These are phyloP conservation scores for Drosophila subobscura DNA, from an alignment of 1,140 invertebrate genomes.

Conservation along the genomic window DNA sequence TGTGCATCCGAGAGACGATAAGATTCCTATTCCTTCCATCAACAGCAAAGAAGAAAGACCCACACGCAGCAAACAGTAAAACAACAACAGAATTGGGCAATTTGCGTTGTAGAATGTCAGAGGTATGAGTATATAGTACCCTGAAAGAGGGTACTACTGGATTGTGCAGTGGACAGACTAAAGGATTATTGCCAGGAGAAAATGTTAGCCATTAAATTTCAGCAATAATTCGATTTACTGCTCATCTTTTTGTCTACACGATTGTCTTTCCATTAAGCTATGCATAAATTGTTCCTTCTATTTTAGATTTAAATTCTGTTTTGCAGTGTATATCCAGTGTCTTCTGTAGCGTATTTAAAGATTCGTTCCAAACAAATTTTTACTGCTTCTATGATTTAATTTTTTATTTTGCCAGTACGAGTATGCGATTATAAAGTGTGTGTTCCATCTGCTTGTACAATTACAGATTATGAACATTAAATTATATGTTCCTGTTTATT, in stretches of 20 bases:
- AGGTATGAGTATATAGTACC: neutral
- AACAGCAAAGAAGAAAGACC: constrained; percentile 28
- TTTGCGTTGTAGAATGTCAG: constrained; percentile 3
- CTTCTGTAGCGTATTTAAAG: neutral
- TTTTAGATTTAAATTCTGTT: no score
- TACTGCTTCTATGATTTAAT: neutral
- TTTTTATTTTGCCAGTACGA: neutral
- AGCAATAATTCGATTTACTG: neutral
- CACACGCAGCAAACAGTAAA: constrained; percentile 27
- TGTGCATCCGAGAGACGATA: constrained; percentile 58
- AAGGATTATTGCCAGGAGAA: no score
- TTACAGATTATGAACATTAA: constrained; percentile 6
- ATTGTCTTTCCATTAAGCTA: no score
- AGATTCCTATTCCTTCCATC: constrained; percentile 28
- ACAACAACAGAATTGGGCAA: constrained; percentile 15
- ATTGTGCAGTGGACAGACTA: neutral
- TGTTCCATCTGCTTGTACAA: neutral
- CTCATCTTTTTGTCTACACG: no score
- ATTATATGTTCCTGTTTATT: constrained; percentile 14
- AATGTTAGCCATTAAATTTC: no score
- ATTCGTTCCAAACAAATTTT: neutral
- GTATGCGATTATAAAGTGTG: neutral
- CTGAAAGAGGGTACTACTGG: constrained; percentile 16
- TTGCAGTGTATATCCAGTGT: no score
- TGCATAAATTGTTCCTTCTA: no score